Evolutionary conservation across 2,113 vertebrate genomes (phyloP).

Genomic region (Mesembrinibis cayennensis): DNA sequence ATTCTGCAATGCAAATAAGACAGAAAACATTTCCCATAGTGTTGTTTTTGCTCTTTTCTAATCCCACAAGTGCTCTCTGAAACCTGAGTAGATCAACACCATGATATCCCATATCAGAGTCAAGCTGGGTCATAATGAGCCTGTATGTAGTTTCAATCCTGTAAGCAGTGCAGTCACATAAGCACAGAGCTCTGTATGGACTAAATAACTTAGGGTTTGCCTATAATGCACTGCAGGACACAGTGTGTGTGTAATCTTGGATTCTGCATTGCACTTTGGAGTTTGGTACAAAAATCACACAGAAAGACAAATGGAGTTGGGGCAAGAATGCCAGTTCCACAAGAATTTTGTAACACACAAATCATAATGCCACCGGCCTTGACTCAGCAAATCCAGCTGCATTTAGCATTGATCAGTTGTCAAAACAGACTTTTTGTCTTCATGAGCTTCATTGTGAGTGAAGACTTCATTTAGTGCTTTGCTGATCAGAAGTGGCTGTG

Average conservation of each 20-base stretch:
- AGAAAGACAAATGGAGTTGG: neutral
- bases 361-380: fast-evolving
- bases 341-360: neutral
- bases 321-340: neutral
- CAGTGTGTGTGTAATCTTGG: neutral
- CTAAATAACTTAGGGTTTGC: neutral
- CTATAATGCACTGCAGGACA: neutral
- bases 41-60: neutral
- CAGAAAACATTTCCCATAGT: neutral
- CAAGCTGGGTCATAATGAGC: neutral
- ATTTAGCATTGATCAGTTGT: neutral
- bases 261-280: neutral
- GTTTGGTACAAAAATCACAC: neutral
- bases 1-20: neutral
- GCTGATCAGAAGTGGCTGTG: neutral
- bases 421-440: neutral
- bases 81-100: neutral
- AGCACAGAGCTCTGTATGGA: neutral
- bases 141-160: neutral
- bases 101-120: fast-evolving
- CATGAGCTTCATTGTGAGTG: neutral
- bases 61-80: neutral
- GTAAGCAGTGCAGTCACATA: neutral
- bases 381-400: neutral
- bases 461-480: neutral